phyloP scores from a whole-genome alignment of 1,140 invertebrate genomes.

The Cydia pomonella region DNA sequence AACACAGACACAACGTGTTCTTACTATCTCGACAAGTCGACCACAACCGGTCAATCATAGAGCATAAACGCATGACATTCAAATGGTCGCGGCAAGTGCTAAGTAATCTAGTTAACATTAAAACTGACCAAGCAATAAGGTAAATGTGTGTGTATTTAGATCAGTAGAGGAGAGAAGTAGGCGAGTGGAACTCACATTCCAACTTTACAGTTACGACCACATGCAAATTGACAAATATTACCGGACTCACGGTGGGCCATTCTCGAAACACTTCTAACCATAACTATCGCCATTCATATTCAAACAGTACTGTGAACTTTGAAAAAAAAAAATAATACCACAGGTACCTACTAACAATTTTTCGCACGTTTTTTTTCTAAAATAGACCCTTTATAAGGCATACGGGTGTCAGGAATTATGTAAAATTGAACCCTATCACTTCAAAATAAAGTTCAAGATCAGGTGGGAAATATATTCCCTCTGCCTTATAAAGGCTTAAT shows the following conservation, averaged over 20 bases:
- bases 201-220: constrained; percentile 61
- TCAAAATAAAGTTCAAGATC: too few species aligned
- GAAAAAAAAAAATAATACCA: too few species aligned
- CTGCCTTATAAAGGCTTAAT: too few species aligned
- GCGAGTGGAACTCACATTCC: constrained; percentile 51
- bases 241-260: constrained; percentile 34
- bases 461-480: too few species aligned
- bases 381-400: too few species aligned
- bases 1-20: constrained; percentile 1
- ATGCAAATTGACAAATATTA: constrained; percentile 71
- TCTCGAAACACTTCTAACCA: not conserved
- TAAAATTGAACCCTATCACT: too few species aligned
- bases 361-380: too few species aligned
- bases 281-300: not conserved
- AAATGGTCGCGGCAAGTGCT: constrained; percentile 13
- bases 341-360: too few species aligned
- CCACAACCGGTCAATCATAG: constrained; percentile 17
- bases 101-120: constrained; percentile 29
- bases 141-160: constrained; percentile 39
- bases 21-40: constrained; percentile 19
- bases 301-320: not conserved
- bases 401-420: too few species aligned
- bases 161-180: constrained; percentile 46
- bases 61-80: constrained; percentile 2
- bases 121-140: constrained; percentile 15